Conservation (phyloP, 2,113 vertebrate genomes). For the Pandion haliaetus region DNA sequence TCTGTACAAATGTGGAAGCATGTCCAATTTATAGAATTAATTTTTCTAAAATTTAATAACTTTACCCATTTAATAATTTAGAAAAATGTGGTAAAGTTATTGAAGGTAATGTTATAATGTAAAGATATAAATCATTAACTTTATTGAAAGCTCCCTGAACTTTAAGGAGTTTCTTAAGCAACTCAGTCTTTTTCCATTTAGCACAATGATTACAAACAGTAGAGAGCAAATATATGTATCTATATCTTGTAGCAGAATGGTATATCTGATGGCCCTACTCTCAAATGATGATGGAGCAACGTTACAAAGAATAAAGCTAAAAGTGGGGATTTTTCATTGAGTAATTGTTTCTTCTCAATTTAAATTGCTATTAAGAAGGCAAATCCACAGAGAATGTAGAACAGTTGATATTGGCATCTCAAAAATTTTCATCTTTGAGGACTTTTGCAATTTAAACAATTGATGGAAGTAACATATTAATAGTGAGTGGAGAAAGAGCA, state of each 20-base stretch:
- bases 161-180: background rate
- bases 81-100: background rate
- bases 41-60: background rate
- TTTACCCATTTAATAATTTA: background rate
- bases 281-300: fast-evolving
- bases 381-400: background rate
- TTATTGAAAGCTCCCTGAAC: background rate
- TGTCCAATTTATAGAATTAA: background rate
- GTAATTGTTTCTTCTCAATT: background rate
- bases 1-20: background rate
- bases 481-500: background rate
- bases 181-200: background rate
- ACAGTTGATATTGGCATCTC: background rate
- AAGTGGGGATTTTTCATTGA: background rate
- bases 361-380: background rate
- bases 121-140: background rate
- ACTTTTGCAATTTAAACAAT: background rate
- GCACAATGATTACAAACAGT: background rate
- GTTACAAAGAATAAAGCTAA: background rate
- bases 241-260: background rate
- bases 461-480: background rate
- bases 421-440: background rate
- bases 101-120: background rate
- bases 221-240: background rate
- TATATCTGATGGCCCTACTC: background rate